Percentiles rank a stretch among this genome's conserved stretches.
These are phyloP conservation scores for Caenorhabditis briggsae DNA, from an alignment of 1,140 invertebrate species.

Conservation along the genomic window DNA sequence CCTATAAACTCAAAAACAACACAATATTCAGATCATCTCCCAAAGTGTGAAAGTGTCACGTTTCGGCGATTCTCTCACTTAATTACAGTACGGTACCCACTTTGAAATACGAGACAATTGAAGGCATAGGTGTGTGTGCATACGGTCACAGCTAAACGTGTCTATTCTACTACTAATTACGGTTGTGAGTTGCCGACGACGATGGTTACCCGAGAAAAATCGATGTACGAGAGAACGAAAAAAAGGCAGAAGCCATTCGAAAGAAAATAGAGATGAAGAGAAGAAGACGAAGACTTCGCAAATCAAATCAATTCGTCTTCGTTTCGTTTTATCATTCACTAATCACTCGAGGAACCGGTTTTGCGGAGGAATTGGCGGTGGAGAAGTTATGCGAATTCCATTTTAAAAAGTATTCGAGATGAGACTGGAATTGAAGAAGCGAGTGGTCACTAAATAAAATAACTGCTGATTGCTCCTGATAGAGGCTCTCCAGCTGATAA, in stretches of 20 bases:
- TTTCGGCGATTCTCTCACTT: background rate
- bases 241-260: background rate
- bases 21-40: background rate
- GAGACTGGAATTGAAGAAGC: background rate
- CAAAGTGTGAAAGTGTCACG: conserved; percentile 45
- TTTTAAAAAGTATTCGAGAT: background rate
- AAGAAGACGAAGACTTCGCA: conserved; percentile 28
- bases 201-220: background rate
- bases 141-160: conserved; percentile 41
- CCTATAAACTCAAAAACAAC: background rate
- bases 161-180: conserved; percentile 31
- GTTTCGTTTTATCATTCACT: conserved; percentile 31
- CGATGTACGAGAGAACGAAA: conserved; percentile 6
- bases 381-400: background rate
- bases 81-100: conserved; percentile 48
- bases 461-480: background rate
- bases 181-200: conserved; percentile 42
- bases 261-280: conserved; percentile 3
- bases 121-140: background rate
- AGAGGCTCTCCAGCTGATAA: background rate
- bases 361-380: no score
- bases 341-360: conserved; percentile 22
- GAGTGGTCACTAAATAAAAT: conserved; percentile 15
- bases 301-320: conserved; percentile 51
- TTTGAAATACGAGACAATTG: conserved; percentile 53